Base-by-base conservation (phyloP, 2,113 vertebrate species). In the Chunga burmeisteri region DNA sequence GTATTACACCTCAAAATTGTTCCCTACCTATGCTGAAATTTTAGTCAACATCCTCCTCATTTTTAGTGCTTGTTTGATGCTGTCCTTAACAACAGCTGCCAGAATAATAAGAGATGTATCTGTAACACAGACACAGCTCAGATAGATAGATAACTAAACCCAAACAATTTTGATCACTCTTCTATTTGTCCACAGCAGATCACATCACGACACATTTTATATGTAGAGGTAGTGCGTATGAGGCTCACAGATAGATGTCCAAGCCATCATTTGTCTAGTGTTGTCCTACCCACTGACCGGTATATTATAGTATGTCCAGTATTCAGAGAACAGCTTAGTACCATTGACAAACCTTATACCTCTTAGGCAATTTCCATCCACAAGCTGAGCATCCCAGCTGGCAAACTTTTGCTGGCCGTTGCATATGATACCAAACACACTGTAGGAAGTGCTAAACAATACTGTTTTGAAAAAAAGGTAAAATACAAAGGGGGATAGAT, bases 261-360 rank as follows among this genome's bases (percentile, higher is more conserved):
- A 36, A 71, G 70, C 32, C 40, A 7, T 47, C 10, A 4, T 27
- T 82, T 50, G 53, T 53, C 42, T 47, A 19, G 23, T 52, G 58
- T 52, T 90, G 47, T 89, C 32, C 80, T 63, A 0, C 40, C 27
- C 29, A 1, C 22, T 58, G 72, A 16, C 26, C 38, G 66, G 56
- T 21, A 2, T 58, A n/a, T 62, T 81, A 6, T 1, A 36, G 58
- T 8, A 14, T 49, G 23, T 34, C 18, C 0, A 0, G 36, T 32
- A 52, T 55, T 50, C 50, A 70, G 40, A 70, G 21, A 83, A 3
- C 20, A 92, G 32, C 55, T 79, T 38, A 47, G 34, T 46, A 16
- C 65, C 25, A 32, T 38, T 62, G 75, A 38, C 38, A 78, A 66
- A 27, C 23, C 66, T 3, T n/a, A 29, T 68, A 71, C 46, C 63